Conservation (phyloP, 2,888 invertebrate genomes). For the Patella ulyssiponensis region DNA sequence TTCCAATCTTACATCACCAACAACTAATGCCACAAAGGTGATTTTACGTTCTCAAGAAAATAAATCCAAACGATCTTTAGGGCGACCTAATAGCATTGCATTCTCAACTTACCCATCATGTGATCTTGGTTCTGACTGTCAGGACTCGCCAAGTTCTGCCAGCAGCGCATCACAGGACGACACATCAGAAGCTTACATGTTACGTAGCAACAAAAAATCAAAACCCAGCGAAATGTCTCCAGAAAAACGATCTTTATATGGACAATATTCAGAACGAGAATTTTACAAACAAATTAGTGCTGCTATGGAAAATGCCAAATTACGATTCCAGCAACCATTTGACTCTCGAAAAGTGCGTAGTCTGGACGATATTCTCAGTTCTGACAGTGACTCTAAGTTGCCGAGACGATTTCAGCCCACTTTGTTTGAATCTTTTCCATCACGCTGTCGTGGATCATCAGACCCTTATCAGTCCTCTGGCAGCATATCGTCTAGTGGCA, state of each 20-base stretch:
- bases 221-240: constrained; percentile 45
- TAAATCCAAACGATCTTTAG: constrained; percentile 60
- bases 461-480: constrained; percentile 68
- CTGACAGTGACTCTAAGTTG: constrained; percentile 53
- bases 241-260: constrained; percentile 49
- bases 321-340: constrained; percentile 56
- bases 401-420: constrained; percentile 43
- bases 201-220: constrained; percentile 56
- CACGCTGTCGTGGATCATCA: constrained; percentile 54
- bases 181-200: constrained; percentile 55
- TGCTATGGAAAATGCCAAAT: constrained; percentile 66
- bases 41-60: constrained; percentile 62
- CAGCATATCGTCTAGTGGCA: constrained; percentile 70
- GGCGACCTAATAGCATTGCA: constrained; percentile 70
- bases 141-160: constrained; percentile 50
- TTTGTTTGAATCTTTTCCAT: constrained; percentile 55
- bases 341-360: constrained; percentile 68
- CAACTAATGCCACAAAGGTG: constrained; percentile 47
- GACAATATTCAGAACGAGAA: constrained; percentile 60
- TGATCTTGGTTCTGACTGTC: constrained; percentile 60
- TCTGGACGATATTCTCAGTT: constrained; percentile 68
- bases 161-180: constrained; percentile 57
- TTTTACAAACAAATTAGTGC: constrained; percentile 64
- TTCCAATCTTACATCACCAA: constrained; percentile 44
- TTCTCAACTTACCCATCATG: constrained; percentile 68